phyloP scores from a whole-genome alignment of 2,888 invertebrate genomes.

The Temnothorax ravouxi region DNA sequence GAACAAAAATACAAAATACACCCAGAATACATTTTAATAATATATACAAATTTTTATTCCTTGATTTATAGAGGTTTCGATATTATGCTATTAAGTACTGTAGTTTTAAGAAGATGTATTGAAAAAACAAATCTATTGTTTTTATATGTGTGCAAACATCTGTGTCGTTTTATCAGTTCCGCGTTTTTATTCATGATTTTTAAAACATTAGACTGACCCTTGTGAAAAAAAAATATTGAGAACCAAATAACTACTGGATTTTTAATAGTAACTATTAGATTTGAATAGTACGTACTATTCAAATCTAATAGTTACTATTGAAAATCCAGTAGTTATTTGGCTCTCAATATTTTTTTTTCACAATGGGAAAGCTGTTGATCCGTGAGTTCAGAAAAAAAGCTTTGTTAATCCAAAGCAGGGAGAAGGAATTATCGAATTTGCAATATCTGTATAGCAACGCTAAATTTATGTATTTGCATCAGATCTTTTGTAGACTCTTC shows the following conservation, averaged over 20 bases:
- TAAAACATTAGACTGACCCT: neutral
- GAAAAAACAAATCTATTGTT: neutral
- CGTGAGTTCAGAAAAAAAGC: neutral
- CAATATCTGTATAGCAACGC: neutral
- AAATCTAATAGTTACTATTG: too few relatives aligned
- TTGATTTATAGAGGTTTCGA: neutral
- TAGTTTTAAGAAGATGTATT: neutral
- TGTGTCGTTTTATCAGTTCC: neutral
- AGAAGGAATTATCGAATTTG: neutral
- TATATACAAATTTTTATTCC: neutral
- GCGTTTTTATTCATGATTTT: neutral
- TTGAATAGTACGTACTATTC: too few relatives aligned
- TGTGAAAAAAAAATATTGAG: too few relatives aligned
- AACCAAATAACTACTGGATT: too few relatives aligned
- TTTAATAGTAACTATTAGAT: too few relatives aligned
- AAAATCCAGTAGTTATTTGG: too few relatives aligned
- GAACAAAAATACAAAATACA: conserved; percentile 61
- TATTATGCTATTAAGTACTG: too few relatives aligned
- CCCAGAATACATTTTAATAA: neutral
- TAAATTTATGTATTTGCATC: conserved; percentile 73
- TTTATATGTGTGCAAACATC: neutral
- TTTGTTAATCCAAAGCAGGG: neutral
- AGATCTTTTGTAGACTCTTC: conserved; percentile 37
- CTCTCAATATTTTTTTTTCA: too few relatives aligned
- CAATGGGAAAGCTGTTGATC: neutral